A percentile compares a stretch with the other conserved stretches of the same genome.
These are phyloP conservation scores for Oceanites oceanicus DNA, from an alignment of 2,113 vertebrate species.

Conservation along the genomic window DNA sequence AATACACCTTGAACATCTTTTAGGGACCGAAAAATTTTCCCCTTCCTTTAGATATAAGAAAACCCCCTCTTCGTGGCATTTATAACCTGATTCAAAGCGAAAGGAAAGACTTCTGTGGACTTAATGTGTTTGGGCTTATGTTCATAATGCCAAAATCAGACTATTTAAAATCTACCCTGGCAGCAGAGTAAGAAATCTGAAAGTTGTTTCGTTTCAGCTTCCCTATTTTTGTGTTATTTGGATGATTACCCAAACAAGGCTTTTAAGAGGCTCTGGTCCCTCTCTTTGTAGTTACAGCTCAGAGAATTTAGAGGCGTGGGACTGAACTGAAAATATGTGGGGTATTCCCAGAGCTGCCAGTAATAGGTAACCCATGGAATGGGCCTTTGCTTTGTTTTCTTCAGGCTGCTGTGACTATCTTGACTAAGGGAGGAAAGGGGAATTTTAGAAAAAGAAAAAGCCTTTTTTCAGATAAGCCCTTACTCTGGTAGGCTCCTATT, in stretches of 20 bases:
- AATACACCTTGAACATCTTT: background rate
- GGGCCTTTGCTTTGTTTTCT: slow-evolving; percentile 17
- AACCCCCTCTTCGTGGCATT: background rate
- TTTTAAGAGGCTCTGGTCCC: background rate
- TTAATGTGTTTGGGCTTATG: background rate
- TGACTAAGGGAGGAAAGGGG: background rate
- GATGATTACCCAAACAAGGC: slow-evolving; percentile 24
- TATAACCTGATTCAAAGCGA: background rate
- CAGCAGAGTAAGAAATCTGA: background rate
- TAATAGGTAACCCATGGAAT: slow-evolving; percentile 74
- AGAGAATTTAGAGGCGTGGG: slow-evolving; percentile 51
- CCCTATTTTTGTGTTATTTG: background rate
- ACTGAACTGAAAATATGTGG: slow-evolving; percentile 63
- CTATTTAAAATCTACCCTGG: background rate
- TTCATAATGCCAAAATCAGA: background rate
- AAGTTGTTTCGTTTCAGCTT: background rate
- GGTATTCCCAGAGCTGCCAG: slow-evolving; percentile 48
- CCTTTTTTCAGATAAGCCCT: background rate
- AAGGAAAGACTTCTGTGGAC: background rate
- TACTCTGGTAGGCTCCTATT: background rate
- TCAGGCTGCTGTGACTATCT: background rate
- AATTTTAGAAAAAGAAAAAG: background rate
- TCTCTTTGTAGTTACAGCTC: slow-evolving; percentile 63
- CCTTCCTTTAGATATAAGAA: background rate
- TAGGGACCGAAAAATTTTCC: background rate